Conservation (phyloP, 2,113 vertebrate genomes). For the Lonchura striata region DNA sequence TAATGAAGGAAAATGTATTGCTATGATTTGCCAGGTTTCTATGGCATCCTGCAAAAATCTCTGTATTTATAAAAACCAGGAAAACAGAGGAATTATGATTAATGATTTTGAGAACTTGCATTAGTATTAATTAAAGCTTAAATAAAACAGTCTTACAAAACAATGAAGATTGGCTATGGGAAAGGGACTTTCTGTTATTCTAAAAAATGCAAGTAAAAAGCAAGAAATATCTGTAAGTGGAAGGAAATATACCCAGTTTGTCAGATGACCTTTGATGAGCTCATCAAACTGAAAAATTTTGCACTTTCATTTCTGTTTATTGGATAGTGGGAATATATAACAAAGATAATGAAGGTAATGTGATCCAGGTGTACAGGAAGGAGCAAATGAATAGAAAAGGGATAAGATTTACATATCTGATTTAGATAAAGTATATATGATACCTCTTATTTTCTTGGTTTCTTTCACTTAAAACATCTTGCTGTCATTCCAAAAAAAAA, state of each 20-base stretch:
- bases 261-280: background rate
- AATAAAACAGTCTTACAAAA: background rate
- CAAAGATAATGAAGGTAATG: background rate
- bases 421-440: background rate
- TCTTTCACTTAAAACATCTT: background rate
- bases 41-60: background rate
- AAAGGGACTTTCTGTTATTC: background rate
- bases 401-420: background rate
- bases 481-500: background rate
- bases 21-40: background rate
- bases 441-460: background rate
- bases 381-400: background rate
- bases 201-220: background rate
- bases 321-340: background rate
- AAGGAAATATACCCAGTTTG: background rate
- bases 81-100: background rate
- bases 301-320: background rate
- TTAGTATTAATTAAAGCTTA: background rate
- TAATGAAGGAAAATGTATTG: background rate
- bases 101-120: background rate
- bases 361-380: slow-evolving; percentile 10
- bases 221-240: background rate
- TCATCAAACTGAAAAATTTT: slow-evolving; percentile 12
- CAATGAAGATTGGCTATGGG: background rate
- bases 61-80: background rate